Evolutionary conservation across 2,797 vertebrate genomes (phyloP), one percentile per base, ranked within the genome.

Genomic region (Zonotrichia albicollis): DNA sequence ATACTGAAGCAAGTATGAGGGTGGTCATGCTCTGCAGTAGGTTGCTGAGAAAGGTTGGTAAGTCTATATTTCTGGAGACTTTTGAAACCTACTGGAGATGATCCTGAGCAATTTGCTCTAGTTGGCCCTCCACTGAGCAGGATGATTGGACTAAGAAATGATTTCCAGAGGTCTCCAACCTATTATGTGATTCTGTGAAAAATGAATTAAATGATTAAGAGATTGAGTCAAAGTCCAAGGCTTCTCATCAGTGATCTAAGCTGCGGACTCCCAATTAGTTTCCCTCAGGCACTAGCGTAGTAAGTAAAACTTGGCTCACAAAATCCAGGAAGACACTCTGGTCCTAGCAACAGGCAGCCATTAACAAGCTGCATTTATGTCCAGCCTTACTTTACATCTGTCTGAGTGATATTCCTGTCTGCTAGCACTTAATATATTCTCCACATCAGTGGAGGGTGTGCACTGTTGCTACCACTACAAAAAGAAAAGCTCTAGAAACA

Each of bases 401-500:
- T 62, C 13, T 84, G 42, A 42, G 43, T 50, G 51, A 13, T 34
- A 6, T 43, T 92, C 5, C 21, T 84, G 27, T 36, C n/a, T 66
- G 29, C 21, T 73, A 62, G 13, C 51, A n/a, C 25, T 77, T 36
- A 18, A 34, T 26, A 6, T 46, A 36, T 46, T 70, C 19, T 34
- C 5, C 14, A 25, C 6, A 11, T 60, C 17, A 30, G 16, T 17
- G 20, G 10, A 27, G 1, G 65, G 36, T 12, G 3, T 7, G 1
- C 15, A 6, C 4, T 88, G 51, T 21, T 66, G 26, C 6, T 71
- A 71, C 45, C n/a, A 54, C 2, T 58, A 9, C 5, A 30, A 62
- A 87, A 78, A 32, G 5, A 43, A 78, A 55, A 21, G 17, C 19
- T 29, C 13, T 5, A 60, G 45, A 83, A 25, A 29, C 8, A 19